Base-by-base conservation (phyloP, 1,140 invertebrate genomes). In the Eurosta solidaginis region DNA sequence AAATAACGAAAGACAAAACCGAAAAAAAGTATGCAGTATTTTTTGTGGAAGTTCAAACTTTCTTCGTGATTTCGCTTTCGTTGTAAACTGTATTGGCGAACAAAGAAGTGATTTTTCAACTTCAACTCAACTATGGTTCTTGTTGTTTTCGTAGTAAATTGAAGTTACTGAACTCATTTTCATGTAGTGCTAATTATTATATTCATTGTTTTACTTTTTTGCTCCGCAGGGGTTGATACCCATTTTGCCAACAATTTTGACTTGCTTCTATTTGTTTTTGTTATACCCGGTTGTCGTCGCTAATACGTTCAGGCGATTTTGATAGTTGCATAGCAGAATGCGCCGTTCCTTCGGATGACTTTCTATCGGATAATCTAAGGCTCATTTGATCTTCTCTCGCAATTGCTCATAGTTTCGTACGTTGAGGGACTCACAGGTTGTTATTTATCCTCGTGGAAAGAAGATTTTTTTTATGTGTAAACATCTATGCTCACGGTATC, bases 41-140 rank as follows among this genome's bases (percentile, higher is more conserved):
- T 10, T 6, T n/a, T 29, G 59, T 33, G n/a, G 20, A n/a, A n/a
- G 4, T 68, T 1, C 33, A 77, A 77, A 29, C 76, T 77, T 77
- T 77, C 50, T 77, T 27, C 40, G 52, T 77, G 40, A 29, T 59
- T 77, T 59, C 49, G 59, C 76, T 77, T 77, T 77, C 76, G 20
- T 44, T 25, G 9, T 33, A 59, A 42, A 20, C 36, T 42, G 4
- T 44, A 42, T 33, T 74, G 68, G 2, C 22, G n/a, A 33, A 40
- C 33, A 17, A 14, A 33, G 40, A 17, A 33, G 10, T 7, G 33
- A 20, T n/a, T 40, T 68, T 14, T 29, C n/a, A 14, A 27, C 20
- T 59, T 29, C 52, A 33, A 17, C 4, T 33, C 52, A 27, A 59
- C 29, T 68, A 1, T 33, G 22, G 27, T 14, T 33, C 9, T 10